Percentiles rank a stretch among this genome's conserved stretches.
phyloP scores from a whole-genome alignment of 1,140 invertebrate genomes.

The Battus philenor region DNA sequence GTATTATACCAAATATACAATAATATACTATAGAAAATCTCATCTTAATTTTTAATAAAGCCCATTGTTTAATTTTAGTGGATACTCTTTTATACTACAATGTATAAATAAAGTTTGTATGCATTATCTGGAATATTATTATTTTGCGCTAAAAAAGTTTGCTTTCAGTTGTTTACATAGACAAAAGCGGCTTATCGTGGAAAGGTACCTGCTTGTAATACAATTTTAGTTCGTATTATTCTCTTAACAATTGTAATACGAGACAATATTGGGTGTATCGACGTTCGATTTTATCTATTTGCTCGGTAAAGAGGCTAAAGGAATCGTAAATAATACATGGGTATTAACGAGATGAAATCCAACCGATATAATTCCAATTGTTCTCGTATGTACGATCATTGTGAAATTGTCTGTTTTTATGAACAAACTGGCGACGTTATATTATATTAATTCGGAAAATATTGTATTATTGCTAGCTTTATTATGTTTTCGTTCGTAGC shows the following conservation, averaged over 20 bases:
- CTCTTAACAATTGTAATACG: constrained; percentile 54
- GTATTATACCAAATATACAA: too few species aligned
- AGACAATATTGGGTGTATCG: constrained; percentile 62
- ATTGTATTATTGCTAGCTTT: constrained; percentile 7
- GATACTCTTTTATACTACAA: neutral
- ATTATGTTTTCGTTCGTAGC: constrained; percentile 30
- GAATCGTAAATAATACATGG: constrained; percentile 65
- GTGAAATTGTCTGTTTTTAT: constrained; percentile 22
- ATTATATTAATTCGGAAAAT: constrained; percentile 18
- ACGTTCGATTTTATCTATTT: constrained; percentile 59
- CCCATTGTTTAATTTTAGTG: too few species aligned
- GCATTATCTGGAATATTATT: neutral
- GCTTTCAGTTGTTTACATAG: constrained; percentile 9
- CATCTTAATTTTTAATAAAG: too few species aligned
- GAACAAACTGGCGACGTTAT: constrained; percentile 22
- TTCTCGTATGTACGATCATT: constrained; percentile 4
- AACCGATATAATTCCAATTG: constrained; percentile 32
- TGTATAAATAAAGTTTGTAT: neutral
- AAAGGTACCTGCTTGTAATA: constrained; percentile 6
- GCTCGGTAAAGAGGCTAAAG: constrained; percentile 52
- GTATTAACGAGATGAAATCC: constrained; percentile 57
- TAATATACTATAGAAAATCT: too few species aligned
- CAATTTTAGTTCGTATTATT: constrained; percentile 31
- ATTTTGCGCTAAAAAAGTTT: neutral
- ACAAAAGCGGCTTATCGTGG: constrained; percentile 1